Percentiles rank a stretch among this genome's conserved stretches.
Conservation (phyloP, 2,888 invertebrate genomes). For the Synergus gifuensis region DNA sequence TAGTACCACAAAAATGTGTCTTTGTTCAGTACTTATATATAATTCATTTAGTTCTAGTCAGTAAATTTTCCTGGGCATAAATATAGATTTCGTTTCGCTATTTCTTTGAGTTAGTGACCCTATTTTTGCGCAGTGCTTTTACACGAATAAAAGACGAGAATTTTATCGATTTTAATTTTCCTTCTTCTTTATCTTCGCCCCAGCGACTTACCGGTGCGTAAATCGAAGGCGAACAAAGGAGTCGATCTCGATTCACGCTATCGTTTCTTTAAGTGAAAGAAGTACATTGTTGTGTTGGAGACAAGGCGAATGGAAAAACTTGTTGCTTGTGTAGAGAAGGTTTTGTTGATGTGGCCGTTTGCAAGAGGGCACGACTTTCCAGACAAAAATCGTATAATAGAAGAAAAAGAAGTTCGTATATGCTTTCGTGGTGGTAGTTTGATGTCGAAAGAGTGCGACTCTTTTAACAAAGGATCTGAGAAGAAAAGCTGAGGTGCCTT, state of each 20-base stretch:
- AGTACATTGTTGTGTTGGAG: conserved; percentile 29
- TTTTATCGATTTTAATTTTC: conserved; percentile 21
- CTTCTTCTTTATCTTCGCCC: conserved; percentile 21
- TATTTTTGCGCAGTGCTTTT: neutral
- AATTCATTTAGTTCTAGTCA: conserved; percentile 5
- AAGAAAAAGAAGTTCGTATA: conserved; percentile 10
- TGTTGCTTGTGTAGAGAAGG: neutral
- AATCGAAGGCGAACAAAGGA: conserved; percentile 33
- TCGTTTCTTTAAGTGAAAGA: conserved; percentile 32
- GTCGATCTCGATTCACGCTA: conserved; percentile 26
- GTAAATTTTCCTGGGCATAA: conserved; percentile 3
- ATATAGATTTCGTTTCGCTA: conserved; percentile 15
- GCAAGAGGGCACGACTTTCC: conserved; percentile 22
- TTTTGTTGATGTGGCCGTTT: conserved; percentile 1
- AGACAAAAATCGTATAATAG: conserved; percentile 25
- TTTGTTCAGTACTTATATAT: too few species aligned
- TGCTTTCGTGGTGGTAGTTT: conserved; percentile 17
- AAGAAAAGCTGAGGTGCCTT: conserved; percentile 37
- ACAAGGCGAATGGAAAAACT: conserved; percentile 25
- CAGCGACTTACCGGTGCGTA: conserved; percentile 18
- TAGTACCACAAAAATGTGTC: too few species aligned
- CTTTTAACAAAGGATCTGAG: conserved; percentile 28
- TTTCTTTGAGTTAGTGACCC: neutral
- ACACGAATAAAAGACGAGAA: neutral
- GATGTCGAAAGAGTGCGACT: conserved; percentile 28